Evolutionary conservation across 1,140 invertebrate species (phyloP), one percentile per base, ranked within the genome.

Genomic region (Nasonia giraulti): DNA sequence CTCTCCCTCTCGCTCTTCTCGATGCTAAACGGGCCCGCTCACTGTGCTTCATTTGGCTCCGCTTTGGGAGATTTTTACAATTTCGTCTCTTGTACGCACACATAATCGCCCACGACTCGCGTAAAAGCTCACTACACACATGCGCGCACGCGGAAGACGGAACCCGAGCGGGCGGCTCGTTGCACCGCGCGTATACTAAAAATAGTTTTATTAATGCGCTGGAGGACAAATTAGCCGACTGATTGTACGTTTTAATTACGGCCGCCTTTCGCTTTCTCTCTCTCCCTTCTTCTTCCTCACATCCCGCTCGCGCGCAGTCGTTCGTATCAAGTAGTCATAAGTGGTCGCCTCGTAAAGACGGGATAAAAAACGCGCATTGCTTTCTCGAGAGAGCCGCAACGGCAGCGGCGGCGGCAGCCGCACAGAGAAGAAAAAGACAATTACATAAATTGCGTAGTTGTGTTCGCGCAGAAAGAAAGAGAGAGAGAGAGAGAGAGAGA

Each of bases 191-290:
- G 8, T 2, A n/a, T 47, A 77, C 75, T 47, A 85, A 66, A 74
- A 74, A 74, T 74, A 74, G 73, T 89, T 91, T 91, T 91, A 91
- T 92, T 92, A 92, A 92, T 92, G 91, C 90, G 91, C 91, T 92
- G 91, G 91, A 91, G 91, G 91, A 92, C 91, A 92, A 92, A 92
- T 92, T 92, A 92, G 90, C 87, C 89, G 88, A 87, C 90, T 90
- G 91, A 92, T 92, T 92, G 91, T 90, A 90, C 91, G 90, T 92
- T 91, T 92, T 92, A 92, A 92, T 92, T 92, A 92, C 90, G 91
- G 91, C 88, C 86, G 87, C 83, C 86, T 87, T 85, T 86, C 83
- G 86, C 88, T 86, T 87, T 89, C 86, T 88, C 83, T 62, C 50
- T 55, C 50, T 62, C 55, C 23, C 33, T 37, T 74, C 27, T 20